Conservation (phyloP, 2,113 vertebrate genomes). For the Gnathonemus echidnorhynchus region DNA sequence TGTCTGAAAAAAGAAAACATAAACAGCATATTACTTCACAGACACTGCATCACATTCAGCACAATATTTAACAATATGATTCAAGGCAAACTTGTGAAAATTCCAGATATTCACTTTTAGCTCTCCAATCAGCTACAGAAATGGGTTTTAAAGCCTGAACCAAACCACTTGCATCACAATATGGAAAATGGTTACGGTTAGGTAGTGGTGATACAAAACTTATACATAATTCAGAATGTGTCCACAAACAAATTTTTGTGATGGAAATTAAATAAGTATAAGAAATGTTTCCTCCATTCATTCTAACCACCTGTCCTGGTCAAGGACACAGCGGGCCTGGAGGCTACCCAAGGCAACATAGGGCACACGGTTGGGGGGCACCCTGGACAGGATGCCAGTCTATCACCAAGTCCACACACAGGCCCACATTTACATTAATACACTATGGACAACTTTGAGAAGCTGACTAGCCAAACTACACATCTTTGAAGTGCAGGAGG, state of each 20-base stretch:
- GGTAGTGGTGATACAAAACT: background rate
- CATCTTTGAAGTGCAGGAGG: background rate
- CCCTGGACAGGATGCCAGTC: background rate
- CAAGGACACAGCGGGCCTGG: background rate
- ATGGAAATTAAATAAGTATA: background rate
- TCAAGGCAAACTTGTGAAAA: constrained; percentile 21
- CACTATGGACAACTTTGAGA: background rate
- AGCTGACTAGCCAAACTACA: background rate
- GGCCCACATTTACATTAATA: background rate
- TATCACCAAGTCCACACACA: background rate
- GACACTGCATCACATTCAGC: constrained; percentile 35
- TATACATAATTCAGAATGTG: background rate
- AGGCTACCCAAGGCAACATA: background rate
- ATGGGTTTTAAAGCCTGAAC: background rate
- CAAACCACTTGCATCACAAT: background rate
- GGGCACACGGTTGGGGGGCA: background rate
- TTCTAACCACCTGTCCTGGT: background rate
- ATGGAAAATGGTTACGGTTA: background rate
- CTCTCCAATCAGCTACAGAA: background rate
- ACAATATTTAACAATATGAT: constrained; percentile 40
- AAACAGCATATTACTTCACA: constrained; percentile 52
- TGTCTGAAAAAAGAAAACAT: constrained; percentile 68
- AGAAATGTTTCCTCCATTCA: background rate
- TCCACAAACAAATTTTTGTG: background rate
- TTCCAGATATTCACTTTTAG: constrained; percentile 20